Percentiles rank a stretch among this genome's conserved stretches.
Conservation (phyloP, 2,888 invertebrate genomes). For the Odontothrips loti region DNA sequence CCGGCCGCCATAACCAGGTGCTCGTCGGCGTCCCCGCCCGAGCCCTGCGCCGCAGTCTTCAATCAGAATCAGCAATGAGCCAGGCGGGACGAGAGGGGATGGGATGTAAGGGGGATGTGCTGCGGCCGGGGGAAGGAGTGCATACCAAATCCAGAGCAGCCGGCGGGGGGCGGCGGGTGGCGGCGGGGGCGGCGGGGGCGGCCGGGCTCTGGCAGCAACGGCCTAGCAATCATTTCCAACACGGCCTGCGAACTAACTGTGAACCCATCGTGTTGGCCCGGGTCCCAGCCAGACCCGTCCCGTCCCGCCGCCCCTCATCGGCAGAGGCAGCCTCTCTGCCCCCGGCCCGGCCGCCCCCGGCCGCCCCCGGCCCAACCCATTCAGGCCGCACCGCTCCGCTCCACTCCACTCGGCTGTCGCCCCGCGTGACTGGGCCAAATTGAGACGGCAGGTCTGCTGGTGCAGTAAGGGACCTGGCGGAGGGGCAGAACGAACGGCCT, state of each 20-base stretch:
- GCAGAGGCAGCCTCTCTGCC: not conserved
- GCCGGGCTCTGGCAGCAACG: not conserved
- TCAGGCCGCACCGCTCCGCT: not conserved
- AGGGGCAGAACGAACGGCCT: not conserved
- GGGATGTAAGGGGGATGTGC: not conserved
- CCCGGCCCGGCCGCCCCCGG: too few species aligned
- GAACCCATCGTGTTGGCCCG: not conserved
- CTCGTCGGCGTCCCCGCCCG: too few species aligned
- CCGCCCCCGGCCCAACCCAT: not conserved
- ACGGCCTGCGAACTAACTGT: conserved; percentile 3
- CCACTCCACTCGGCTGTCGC: too few species aligned
- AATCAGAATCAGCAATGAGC: conserved; percentile 22
- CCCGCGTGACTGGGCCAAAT: conserved; percentile 1
- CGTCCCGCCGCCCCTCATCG: not conserved
- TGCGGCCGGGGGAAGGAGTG: too few species aligned
- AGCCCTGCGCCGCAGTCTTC: not conserved
- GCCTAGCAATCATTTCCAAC: not conserved
- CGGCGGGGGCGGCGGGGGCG: not conserved
- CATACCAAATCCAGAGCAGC: too few species aligned
- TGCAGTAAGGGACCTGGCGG: not conserved
- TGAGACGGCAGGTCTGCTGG: not conserved
- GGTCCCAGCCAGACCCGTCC: too few species aligned
- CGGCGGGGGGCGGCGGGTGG: not conserved
- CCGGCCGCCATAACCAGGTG: too few species aligned
- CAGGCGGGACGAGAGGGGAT: not conserved